Percentiles rank a stretch among this genome's conserved stretches.
Conservation (phyloP, 2,888 invertebrate genomes). For the Parnassius smintheus region DNA sequence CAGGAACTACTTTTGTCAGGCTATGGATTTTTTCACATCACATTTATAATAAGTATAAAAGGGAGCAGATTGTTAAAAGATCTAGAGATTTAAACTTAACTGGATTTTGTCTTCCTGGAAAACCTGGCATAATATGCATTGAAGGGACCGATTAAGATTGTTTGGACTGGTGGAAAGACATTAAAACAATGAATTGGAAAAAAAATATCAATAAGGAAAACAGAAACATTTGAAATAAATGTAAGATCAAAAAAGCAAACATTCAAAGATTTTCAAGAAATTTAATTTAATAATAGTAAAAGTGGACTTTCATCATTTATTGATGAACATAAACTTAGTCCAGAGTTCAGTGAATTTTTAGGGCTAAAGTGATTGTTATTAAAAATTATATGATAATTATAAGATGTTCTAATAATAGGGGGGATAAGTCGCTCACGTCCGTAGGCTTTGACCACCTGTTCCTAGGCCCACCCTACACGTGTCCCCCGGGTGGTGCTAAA, state of each 20-base stretch:
- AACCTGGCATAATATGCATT: conserved; percentile 96
- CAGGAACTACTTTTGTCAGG: conserved; percentile 72
- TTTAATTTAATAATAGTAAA: conserved; percentile 81
- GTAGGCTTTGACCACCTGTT: too few relatives aligned
- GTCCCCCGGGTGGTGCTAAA: too few relatives aligned
- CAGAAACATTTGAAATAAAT: conserved; percentile 77
- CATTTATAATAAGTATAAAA: conserved; percentile 93
- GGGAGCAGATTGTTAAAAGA: conserved; percentile 87
- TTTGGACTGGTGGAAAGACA: conserved; percentile 90
- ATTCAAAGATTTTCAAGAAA: conserved; percentile 85
- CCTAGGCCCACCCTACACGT: too few relatives aligned
- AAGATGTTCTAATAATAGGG: too few relatives aligned
- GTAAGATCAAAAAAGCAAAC: conserved; percentile 70
- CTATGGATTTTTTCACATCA: conserved; percentile 97
- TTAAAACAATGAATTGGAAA: conserved; percentile 92
- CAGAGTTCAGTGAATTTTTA: conserved; percentile 91
- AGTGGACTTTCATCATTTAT: conserved; percentile 89
- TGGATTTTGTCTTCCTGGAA: conserved; percentile 94
- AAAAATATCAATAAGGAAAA: conserved; percentile 88
- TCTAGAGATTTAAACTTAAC: conserved; percentile 87
- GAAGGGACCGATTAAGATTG: conserved; percentile 90
- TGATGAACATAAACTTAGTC: conserved; percentile 83
- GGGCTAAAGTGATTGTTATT: conserved; percentile 69
- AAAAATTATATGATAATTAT: not conserved
- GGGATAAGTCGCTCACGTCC: too few relatives aligned